These are phyloP conservation scores for Macaca mulatta DNA, from an alignment of 2,113 vertebrate species.

Conservation along the genomic window DNA sequence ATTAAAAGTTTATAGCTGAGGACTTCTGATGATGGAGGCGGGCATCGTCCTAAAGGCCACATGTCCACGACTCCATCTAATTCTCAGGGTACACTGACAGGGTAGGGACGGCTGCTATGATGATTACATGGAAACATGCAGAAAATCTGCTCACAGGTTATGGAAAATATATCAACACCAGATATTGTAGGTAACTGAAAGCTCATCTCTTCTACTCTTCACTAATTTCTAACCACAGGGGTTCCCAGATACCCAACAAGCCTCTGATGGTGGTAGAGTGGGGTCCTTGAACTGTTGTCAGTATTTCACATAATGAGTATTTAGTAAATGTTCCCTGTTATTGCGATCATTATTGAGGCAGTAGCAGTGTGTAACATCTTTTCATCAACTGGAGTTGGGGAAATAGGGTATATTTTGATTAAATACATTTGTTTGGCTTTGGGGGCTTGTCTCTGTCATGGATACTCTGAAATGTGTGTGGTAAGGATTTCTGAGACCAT, in stretches of 20 bases:
- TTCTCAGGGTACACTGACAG: not conserved
- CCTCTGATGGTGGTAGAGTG: not conserved
- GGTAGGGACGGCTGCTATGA: too few relatives aligned
- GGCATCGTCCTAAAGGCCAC: not conserved
- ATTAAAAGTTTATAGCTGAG: not conserved
- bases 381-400: not conserved
- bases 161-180: not conserved
- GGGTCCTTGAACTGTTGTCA: not conserved
- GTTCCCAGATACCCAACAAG: not conserved
- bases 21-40: not conserved
- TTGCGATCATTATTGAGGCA: not conserved
- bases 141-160: not conserved
- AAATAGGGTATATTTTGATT: not conserved
- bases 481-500: not conserved
- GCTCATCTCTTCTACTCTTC: not conserved
- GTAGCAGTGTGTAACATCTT: not conserved
- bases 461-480: not conserved
- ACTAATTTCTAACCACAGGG: not conserved
- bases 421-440: not conserved
- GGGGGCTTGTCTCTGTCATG: not conserved
- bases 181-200: not conserved
- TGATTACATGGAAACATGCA: accelerated
- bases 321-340: not conserved
- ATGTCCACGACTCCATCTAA: not conserved
- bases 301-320: not conserved